phyloP scores from a whole-genome alignment of 2,888 invertebrate species.

The Acanthopleura granulata region DNA sequence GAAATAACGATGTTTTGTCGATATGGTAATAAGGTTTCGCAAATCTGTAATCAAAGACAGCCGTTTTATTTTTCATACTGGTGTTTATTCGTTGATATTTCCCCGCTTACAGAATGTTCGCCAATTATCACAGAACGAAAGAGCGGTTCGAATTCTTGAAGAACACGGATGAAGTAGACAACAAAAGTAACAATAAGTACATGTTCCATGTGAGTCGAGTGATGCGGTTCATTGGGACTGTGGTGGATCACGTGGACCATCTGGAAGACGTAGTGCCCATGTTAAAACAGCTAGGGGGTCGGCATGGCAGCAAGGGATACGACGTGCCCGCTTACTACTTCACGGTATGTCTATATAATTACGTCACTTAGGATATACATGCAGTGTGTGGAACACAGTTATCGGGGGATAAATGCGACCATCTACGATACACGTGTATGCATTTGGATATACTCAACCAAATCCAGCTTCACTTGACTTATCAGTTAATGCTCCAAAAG shows the following conservation, averaged over 20 bases:
- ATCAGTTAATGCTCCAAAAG: too few relatives aligned
- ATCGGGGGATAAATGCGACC: too few relatives aligned
- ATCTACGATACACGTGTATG: too few relatives aligned
- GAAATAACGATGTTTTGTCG: too few relatives aligned
- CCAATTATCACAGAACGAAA: neutral
- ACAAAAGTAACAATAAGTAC: neutral
- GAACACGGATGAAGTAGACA: neutral
- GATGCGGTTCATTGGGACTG: neutral
- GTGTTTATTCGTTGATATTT: too few relatives aligned
- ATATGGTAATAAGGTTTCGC: too few relatives aligned
- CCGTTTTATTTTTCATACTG: too few relatives aligned
- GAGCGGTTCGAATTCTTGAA: slow-evolving; percentile 8
- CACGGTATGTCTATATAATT: neutral
- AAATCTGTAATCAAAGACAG: too few relatives aligned
- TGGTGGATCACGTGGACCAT: slow-evolving; percentile 2
- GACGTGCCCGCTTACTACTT: slow-evolving; percentile 12
- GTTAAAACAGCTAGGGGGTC: slow-evolving; percentile 15
- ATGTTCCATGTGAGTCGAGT: slow-evolving; percentile 11
- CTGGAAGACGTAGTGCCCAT: slow-evolving; percentile 11
- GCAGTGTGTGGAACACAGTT: too few relatives aligned
- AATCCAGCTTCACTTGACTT: too few relatives aligned
- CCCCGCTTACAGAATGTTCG: neutral
- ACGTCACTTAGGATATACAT: too few relatives aligned
- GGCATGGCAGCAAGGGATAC: slow-evolving; percentile 6
- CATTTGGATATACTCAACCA: too few relatives aligned